Conservation (phyloP, 2,888 invertebrate genomes). For the Tortrix viridana region DNA sequence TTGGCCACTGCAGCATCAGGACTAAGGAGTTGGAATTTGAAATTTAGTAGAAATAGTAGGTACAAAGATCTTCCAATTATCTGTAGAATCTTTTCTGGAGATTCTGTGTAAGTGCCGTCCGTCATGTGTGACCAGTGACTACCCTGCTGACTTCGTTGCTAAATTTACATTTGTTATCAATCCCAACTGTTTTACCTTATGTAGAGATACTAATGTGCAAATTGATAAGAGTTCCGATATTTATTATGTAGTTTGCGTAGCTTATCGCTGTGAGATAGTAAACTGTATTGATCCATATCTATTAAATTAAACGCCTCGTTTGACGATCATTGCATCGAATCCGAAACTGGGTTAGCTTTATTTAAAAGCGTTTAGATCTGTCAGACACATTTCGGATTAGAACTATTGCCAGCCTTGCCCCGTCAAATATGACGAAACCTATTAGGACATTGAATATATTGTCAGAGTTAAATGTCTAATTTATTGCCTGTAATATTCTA, state of each 20-base stretch:
- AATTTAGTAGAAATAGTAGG: too few species aligned
- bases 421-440: constrained; percentile 7
- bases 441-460: constrained; percentile 15
- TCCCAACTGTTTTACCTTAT: neutral
- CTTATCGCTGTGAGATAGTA: constrained; percentile 1
- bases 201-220: neutral
- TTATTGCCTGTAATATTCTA: constrained; percentile 9
- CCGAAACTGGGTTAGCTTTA: too few species aligned
- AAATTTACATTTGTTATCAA: neutral
- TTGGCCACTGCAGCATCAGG: too few species aligned
- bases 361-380: neutral
- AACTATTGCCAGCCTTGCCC: neutral
- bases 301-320: neutral
- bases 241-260: neutral
- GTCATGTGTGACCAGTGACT: too few species aligned
- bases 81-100: too few species aligned
- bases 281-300: neutral
- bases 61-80: too few species aligned
- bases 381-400: neutral
- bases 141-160: too few species aligned
- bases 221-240: constrained; percentile 8
- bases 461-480: constrained; percentile 12
- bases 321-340: neutral
- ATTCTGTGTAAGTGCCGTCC: too few species aligned
- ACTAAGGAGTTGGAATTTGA: too few species aligned